Evolutionary conservation across 2,888 invertebrate species (phyloP).

Genomic region (Tipula confusa): DNA sequence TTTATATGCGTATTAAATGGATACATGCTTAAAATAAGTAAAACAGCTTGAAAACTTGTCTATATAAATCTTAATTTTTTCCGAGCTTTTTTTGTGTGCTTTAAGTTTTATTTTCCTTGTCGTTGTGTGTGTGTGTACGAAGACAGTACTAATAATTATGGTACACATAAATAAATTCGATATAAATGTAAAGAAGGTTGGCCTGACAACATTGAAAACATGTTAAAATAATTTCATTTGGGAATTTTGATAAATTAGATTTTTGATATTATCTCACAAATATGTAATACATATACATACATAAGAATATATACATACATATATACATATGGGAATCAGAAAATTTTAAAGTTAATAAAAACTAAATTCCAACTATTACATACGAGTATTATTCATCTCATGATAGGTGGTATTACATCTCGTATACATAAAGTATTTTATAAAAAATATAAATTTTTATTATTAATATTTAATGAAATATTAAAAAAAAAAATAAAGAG

Average conservation of each 20-base stretch:
- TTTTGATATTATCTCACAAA: background rate
- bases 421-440: no score
- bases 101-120: background rate
- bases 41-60: slow-evolving; percentile 5
- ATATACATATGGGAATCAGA: background rate
- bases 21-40: slow-evolving; percentile 12
- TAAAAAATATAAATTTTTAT: background rate
- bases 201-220: background rate
- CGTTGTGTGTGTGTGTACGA: no score
- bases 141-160: background rate
- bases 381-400: background rate
- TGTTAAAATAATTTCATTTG: background rate
- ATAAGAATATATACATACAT: background rate
- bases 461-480: background rate
- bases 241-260: slow-evolving; percentile 9
- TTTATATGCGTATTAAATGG: background rate
- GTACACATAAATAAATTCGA: background rate
- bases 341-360: background rate
- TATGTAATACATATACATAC: background rate
- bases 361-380: background rate
- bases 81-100: background rate
- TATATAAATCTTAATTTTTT: slow-evolving; percentile 14
- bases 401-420: background rate
- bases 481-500: background rate
- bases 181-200: background rate